Evolutionary conservation across 2,113 vertebrate species (phyloP), one percentile per base, ranked within the genome.

Genomic region (Gadus chalcogrammus): DNA sequence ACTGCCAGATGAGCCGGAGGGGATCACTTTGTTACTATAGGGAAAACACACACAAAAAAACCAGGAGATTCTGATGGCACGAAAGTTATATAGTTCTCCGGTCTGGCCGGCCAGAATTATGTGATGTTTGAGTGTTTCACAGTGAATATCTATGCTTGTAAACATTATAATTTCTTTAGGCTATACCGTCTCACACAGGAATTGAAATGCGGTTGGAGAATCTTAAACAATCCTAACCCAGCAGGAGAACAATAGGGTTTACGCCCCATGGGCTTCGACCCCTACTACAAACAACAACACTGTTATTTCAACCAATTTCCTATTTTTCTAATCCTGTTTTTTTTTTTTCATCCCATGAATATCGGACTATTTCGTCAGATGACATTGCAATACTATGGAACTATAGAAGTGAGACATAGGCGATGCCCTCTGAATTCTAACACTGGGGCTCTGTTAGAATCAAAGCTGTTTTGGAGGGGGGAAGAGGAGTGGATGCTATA

Each of bases 141-240:
- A 12, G 42, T 48, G 42, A 48, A 8, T 48, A 48, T 48, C 42
- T 48, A 48, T 2, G 42, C 42, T 2, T 48, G 42, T 13, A 9
- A 7, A 48, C 42, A 48, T 4, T 35, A 35, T 35, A 35, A 35
- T 35, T 35, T 3, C 31, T 35, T 7, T 35, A 35, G 42, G 7
- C 2, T 48, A 12, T 48, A 12, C 42, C 42, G 12, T 48, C 42
- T 48, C 42, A 13, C 42, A 13, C 12, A 64, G 20, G 60, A 75
- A 87, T 2, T 48, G 0, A 2, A 20, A 22, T 6, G n/a, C n/a
- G 22, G 22, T 24, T 79, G 61, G 77, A 68, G 52, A 58, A 58
- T 53, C 11, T 38, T 65, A 16, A 68, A 71, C 22, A 68, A 53
- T 48, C 42, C 9, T 48, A 58, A 58, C n/a, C 15, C 55, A 16